Percentiles rank a stretch among this genome's conserved stretches.
phyloP scores from a whole-genome alignment of 2,888 invertebrate genomes.

The Dasypolia templi region DNA sequence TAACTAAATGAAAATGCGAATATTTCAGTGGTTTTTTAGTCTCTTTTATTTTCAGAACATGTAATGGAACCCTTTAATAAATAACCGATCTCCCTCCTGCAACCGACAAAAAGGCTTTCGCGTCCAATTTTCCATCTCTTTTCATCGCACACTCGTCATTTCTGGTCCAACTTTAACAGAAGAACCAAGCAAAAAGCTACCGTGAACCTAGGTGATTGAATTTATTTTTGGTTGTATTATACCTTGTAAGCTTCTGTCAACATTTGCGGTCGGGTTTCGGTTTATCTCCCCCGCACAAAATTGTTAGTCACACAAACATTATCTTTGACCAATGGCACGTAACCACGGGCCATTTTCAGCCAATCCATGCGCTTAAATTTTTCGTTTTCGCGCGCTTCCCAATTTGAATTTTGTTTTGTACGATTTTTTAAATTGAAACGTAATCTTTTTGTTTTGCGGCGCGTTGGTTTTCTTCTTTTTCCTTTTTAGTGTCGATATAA shows the following conservation, averaged over 20 bases:
- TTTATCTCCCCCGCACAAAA: slow-evolving; percentile 88
- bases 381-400: slow-evolving; percentile 78
- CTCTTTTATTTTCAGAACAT: slow-evolving; percentile 45
- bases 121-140: slow-evolving; percentile 75
- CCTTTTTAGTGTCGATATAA: slow-evolving; percentile 25
- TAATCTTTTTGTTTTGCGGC: slow-evolving; percentile 50
- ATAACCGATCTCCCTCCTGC: slow-evolving; percentile 72
- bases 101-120: slow-evolving; percentile 71
- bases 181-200: slow-evolving; percentile 56
- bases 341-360: slow-evolving; percentile 82
- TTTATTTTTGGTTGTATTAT: slow-evolving; percentile 64
- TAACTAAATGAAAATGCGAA: background rate
- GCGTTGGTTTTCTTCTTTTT: slow-evolving; percentile 26
- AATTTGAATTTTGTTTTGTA: slow-evolving; percentile 77
- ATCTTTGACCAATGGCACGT: slow-evolving; percentile 89
- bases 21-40: slow-evolving; percentile 3
- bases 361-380: slow-evolving; percentile 82
- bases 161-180: slow-evolving; percentile 66
- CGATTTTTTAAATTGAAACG: slow-evolving; percentile 66
- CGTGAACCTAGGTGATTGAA: slow-evolving; percentile 53
- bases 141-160: slow-evolving; percentile 75
- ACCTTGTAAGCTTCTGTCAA: slow-evolving; percentile 80
- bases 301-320: slow-evolving; percentile 87
- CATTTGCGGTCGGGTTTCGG: slow-evolving; percentile 86
- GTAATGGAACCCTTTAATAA: slow-evolving; percentile 70